phyloP scores from a whole-genome alignment of 2,888 invertebrate genomes.

The Lypha dubia region DNA sequence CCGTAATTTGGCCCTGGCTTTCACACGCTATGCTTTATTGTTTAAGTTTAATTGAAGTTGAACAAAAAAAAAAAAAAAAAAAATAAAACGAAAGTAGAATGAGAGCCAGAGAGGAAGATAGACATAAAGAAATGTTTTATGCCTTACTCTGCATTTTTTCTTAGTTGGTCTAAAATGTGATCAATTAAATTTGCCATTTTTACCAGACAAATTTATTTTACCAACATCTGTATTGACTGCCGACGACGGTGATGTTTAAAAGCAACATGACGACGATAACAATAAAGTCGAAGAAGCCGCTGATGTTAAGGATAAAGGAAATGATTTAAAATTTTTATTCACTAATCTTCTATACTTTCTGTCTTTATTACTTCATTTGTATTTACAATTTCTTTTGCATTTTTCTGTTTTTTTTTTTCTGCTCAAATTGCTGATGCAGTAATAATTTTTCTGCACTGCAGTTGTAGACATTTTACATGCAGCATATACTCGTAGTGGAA shows the following conservation, averaged over 20 bases:
- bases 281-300: not conserved
- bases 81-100: no score
- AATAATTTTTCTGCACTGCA: slow-evolving; percentile 60
- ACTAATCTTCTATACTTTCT: not conserved
- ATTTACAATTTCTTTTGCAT: not conserved
- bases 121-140: no score
- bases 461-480: slow-evolving; percentile 50
- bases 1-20: no score
- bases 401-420: not conserved
- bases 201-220: slow-evolving; percentile 35
- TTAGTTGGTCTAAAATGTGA: not conserved
- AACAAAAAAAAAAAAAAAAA: no score
- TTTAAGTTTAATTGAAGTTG: no score
- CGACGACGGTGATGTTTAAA: not conserved
- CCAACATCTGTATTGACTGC: slow-evolving; percentile 37
- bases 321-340: slow-evolving; percentile 29
- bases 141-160: not conserved
- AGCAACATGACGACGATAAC: not conserved
- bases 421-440: slow-evolving; percentile 54
- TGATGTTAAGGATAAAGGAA: slow-evolving; percentile 17
- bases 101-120: no score
- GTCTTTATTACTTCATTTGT: slow-evolving; percentile 29
- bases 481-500: not conserved
- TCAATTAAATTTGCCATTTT: not conserved
- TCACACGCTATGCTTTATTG: no score